Conservation (phyloP, 2,113 vertebrate species). For the Phocoena sinus region DNA sequence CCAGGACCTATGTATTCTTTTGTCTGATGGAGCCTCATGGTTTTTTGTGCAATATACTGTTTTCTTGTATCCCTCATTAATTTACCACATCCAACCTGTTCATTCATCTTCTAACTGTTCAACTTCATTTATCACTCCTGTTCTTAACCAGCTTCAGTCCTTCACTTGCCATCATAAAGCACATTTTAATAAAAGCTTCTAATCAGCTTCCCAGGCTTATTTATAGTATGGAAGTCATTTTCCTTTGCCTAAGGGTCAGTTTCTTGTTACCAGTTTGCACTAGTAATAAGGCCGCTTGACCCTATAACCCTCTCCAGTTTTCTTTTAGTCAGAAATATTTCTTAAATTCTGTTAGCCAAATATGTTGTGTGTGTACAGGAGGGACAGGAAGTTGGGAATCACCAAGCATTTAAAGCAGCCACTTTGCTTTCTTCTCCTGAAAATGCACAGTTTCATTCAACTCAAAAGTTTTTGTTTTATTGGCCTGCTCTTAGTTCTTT, state of each 20-base stretch:
- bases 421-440: background rate
- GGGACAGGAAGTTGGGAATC: background rate
- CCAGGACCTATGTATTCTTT: background rate
- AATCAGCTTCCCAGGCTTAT: background rate
- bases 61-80: conserved; percentile 15
- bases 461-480: background rate
- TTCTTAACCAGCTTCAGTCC: background rate
- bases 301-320: background rate
- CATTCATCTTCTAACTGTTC: conserved; percentile 3
- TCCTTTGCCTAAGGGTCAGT: background rate
- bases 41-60: background rate
- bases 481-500: background rate
- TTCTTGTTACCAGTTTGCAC: background rate
- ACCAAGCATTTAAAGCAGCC: background rate
- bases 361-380: background rate
- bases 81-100: background rate
- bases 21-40: conserved; percentile 40
- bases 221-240: background rate
- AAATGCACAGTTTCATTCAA: background rate
- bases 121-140: background rate
- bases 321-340: background rate
- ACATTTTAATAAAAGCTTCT: background rate
- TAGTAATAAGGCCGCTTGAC: background rate
- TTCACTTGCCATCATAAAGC: background rate
- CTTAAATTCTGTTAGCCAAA: background rate